Evolutionary conservation across 1,140 invertebrate species (phyloP), one percentile per base, ranked within the genome.

Genomic region (Drosophila chauvacae): DNA sequence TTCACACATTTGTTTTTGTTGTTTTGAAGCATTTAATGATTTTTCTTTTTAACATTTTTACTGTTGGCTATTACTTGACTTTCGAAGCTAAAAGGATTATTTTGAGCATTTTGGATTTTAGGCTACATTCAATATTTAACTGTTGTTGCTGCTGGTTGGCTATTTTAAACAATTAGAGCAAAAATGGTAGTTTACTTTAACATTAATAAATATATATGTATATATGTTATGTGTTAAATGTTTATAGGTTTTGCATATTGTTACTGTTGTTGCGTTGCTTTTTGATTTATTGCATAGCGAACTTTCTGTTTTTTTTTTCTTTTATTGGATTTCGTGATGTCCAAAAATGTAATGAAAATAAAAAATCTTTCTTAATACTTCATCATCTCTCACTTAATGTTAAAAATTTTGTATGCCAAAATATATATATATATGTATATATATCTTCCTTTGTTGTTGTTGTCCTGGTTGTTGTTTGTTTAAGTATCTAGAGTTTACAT

Each of bases 361-460:
- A 72, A 71, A 72, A 51, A 41, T 44, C 35, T 48, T 60, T 59
- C 45, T 59, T 47, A 42, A 71, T 45, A 42, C 50, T 23, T 69
- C 28, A 42, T 41, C 41, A 42, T 26, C 51, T 63, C 37, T 70
- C 9, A 58, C 73, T 79, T 80, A 81, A 79, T 64, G 72, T 56
- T 90, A 85, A 80, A 85, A 90, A 90, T 90, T 90, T 90, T 81
- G 81, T 90, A 90, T 90, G 85, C 85, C 85, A 90, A 90, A 90
- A 90, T 90, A 90, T 90, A 90, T 85, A 26, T 76, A 72, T 28
- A 28, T 72, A 62, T 28, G 6, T 72, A 62, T 23, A 23, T 20
- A 20, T 23, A 23, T 80, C 28, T 53, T 48, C 56, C 16, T 66
- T 64, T 74, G 57, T 56, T 55, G 44, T 66, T 57, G 51, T 65